These are phyloP conservation scores for Mystacides longicornis DNA, from an alignment of 2,888 invertebrate species.

Conservation along the genomic window DNA sequence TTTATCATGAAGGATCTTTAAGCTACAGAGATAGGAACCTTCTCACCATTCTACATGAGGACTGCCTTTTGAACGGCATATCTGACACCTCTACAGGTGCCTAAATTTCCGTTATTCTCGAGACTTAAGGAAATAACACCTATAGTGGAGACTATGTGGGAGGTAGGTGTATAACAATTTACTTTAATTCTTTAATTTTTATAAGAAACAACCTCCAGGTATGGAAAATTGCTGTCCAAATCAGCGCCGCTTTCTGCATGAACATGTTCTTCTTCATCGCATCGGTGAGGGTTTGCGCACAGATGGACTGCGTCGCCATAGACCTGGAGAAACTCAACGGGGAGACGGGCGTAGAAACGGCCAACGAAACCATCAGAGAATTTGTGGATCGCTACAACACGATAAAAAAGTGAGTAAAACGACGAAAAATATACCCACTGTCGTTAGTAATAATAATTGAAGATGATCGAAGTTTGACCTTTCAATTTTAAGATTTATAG, in stretches of 20 bases:
- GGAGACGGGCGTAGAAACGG: background rate
- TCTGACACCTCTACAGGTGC: too few relatives aligned
- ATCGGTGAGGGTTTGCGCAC: conserved; percentile 12
- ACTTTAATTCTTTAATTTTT: too few relatives aligned
- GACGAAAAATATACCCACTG: background rate
- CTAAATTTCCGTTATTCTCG: too few relatives aligned
- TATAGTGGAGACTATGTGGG: too few relatives aligned
- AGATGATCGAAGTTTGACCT: background rate
- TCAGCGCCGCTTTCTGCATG: conserved; percentile 17
- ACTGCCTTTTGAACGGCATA: too few relatives aligned
- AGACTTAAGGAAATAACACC: too few relatives aligned
- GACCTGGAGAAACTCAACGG: conserved; percentile 10
- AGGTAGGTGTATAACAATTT: too few relatives aligned
- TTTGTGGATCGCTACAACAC: conserved; percentile 21
- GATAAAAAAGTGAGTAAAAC: conserved; percentile 16
- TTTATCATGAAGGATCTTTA: too few relatives aligned
- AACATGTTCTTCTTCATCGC: conserved; percentile 23
- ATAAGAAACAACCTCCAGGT: conserved; percentile 7
- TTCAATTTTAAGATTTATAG: conserved; percentile 14
- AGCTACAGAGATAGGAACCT: too few relatives aligned
- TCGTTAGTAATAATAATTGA: too few relatives aligned
- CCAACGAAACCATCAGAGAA: background rate
- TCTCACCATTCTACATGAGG: too few relatives aligned
- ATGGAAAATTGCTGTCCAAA: conserved; percentile 10
- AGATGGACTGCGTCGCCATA: conserved; percentile 19